Percentiles rank a stretch among this genome's conserved stretches.
Evolutionary conservation across 2,113 vertebrate genomes (phyloP).

Genomic region (Stictonetta naevosa): DNA sequence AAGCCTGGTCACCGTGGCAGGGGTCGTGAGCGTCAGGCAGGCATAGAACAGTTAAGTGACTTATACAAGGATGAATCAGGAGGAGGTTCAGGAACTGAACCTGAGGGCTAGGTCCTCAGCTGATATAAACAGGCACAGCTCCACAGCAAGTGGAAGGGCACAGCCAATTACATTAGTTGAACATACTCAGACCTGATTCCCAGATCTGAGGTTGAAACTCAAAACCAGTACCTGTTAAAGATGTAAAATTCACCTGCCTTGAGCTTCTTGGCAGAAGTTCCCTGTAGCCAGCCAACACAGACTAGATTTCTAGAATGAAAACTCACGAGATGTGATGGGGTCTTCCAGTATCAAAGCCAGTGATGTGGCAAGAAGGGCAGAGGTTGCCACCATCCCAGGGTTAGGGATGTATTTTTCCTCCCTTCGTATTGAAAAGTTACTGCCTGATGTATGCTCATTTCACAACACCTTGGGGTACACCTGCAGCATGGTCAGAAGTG

Average conservation of each 20-base stretch:
- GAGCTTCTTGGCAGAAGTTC: not conserved
- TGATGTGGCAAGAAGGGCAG: not conserved
- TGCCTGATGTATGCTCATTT: not conserved
- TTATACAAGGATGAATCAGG: slow-evolving; percentile 47
- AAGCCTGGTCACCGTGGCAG: not conserved
- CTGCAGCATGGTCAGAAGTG: not conserved
- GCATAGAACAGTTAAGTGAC: not conserved
- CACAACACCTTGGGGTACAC: not conserved
- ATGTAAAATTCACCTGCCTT: not conserved
- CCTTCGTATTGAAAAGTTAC: not conserved
- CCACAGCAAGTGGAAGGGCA: not conserved
- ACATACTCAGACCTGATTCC: not conserved
- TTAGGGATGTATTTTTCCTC: not conserved
- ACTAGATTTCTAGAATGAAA: not conserved
- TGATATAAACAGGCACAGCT: not conserved
- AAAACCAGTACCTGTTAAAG: not conserved
- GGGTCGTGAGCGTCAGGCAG: slow-evolving; percentile 7
- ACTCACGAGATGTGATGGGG: not conserved
- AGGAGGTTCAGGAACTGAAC: slow-evolving; percentile 6
- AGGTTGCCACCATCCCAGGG: not conserved
- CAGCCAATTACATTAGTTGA: not conserved
- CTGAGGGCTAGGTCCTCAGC: not conserved
- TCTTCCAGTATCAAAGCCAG: not conserved
- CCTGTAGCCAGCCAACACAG: not conserved
- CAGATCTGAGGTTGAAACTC: not conserved